Evolutionary conservation across 2,113 vertebrate species (phyloP).

Genomic region (Platycercus adscitus): DNA sequence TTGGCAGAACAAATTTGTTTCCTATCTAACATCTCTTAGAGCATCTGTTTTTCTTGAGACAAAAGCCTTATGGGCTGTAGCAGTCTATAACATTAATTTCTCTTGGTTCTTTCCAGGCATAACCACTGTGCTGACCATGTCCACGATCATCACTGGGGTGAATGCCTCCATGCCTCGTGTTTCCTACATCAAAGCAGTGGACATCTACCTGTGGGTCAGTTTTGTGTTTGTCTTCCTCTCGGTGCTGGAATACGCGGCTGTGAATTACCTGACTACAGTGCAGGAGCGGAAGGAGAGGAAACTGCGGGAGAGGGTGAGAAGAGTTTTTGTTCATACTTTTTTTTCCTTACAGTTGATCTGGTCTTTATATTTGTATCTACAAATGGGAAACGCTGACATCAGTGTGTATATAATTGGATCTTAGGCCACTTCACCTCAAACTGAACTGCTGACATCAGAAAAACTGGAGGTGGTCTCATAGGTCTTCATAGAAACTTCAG

Average conservation of each 20-base stretch:
- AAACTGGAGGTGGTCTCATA: not conserved
- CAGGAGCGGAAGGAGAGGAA: conserved; percentile 87
- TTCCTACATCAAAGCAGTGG: conserved; percentile 97
- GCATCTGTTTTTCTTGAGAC: not conserved
- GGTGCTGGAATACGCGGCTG: conserved; percentile 91
- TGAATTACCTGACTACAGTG: conserved; percentile 92
- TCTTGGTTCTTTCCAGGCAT: conserved; percentile 78
- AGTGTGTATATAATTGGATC: not conserved
- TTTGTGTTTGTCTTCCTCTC: conserved; percentile 98
- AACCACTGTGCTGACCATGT: conserved; percentile 88
- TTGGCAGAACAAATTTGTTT: not conserved
- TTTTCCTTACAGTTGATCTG: not conserved
- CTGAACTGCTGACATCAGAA: not conserved
- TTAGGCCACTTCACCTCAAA: not conserved
- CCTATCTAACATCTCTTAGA: not conserved
- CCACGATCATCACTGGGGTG: conserved; percentile 90
- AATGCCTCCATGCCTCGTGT: conserved; percentile 98
- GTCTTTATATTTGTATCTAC: not conserved
- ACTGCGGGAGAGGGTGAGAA: conserved; percentile 78
- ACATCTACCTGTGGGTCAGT: conserved; percentile 97
- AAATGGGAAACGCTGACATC: not conserved
- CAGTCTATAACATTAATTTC: not conserved
- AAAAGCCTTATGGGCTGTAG: not conserved
- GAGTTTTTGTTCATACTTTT: not conserved
- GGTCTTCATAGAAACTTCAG: not conserved